Percentiles rank a stretch among this genome's conserved stretches.
These are phyloP conservation scores for Cheumatopsyche charites DNA, from an alignment of 1,140 invertebrate genomes.

Conservation along the genomic window DNA sequence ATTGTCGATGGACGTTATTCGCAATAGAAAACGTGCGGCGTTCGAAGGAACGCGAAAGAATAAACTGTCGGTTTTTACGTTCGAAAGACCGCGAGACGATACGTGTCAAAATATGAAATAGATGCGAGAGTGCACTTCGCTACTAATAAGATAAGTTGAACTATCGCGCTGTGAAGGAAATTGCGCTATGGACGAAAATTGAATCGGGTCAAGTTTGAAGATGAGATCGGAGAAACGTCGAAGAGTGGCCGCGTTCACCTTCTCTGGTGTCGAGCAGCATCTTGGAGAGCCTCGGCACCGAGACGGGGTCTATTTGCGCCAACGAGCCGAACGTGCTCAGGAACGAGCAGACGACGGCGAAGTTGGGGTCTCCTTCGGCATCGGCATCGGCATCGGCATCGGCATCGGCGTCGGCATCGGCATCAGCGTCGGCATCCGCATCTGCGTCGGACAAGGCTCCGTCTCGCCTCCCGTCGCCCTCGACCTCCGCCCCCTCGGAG, in stretches of 20 bases:
- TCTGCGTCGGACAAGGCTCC: not conserved
- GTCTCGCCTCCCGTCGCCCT: constrained; percentile 9
- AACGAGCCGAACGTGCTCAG: not conserved
- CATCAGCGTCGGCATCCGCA: not conserved
- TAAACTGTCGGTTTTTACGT: too few relatives aligned
- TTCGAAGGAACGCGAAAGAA: too few relatives aligned
- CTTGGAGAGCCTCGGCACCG: not conserved
- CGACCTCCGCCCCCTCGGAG: not conserved
- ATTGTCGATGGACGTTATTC: too few relatives aligned
- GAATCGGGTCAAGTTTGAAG: not conserved
- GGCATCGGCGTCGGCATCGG: not conserved
- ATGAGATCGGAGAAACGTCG: not conserved
- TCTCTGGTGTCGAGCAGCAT: not conserved
- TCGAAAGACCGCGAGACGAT: too few relatives aligned
- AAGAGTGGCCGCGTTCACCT: not conserved
- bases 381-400: constrained; percentile 46
- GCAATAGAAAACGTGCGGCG: too few relatives aligned
- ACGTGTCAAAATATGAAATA: too few relatives aligned
- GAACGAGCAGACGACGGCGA: constrained; percentile 52
- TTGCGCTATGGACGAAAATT: not conserved
- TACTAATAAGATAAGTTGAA: too few relatives aligned
- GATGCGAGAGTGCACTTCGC: too few relatives aligned
- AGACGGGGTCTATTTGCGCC: not conserved
- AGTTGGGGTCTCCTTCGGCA: constrained; percentile 49
- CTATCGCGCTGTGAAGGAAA: too few relatives aligned